Conservation (phyloP, 2,888 invertebrate genomes). For the Falcaria lacertinaria region DNA sequence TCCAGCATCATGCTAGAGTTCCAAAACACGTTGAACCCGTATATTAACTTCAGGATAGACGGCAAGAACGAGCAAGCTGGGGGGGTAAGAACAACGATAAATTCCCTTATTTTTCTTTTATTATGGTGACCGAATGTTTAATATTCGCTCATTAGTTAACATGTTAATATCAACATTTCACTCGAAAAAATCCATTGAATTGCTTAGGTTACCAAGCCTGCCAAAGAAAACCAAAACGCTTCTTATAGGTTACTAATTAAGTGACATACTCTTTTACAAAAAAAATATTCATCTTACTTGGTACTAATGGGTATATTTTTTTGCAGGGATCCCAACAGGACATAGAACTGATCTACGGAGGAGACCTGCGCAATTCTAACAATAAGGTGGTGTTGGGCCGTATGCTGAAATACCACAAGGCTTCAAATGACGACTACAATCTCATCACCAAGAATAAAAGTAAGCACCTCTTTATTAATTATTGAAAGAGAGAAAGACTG, state of each 20-base stretch:
- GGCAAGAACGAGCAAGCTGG: slow-evolving; percentile 71
- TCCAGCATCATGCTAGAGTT: slow-evolving; percentile 70
- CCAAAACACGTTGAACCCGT: slow-evolving; percentile 80
- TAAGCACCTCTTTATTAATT: slow-evolving; percentile 31
- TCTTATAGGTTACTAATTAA: no score
- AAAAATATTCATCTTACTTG: no score
- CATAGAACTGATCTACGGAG: slow-evolving; percentile 80
- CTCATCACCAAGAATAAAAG: slow-evolving; percentile 74
- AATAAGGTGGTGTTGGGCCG: slow-evolving; percentile 73
- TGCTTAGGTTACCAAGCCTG: no score
- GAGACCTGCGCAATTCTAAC: slow-evolving; percentile 77
- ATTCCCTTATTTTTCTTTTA: not conserved
- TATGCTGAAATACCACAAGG: slow-evolving; percentile 53
- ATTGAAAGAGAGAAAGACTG: no score
- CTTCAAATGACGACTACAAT: slow-evolving; percentile 56
- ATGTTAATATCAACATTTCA: no score
- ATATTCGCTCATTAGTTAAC: no score
- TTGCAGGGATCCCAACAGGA: slow-evolving; percentile 59
- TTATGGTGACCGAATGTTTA: no score
- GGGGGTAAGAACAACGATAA: slow-evolving; percentile 41
- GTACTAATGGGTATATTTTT: slow-evolving; percentile 2
- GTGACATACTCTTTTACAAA: no score
- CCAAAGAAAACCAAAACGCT: no score
- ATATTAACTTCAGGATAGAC: slow-evolving; percentile 79
- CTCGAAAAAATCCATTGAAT: no score